phyloP scores from a whole-genome alignment of 2,113 vertebrate genomes.

The Labeo rohita region DNA sequence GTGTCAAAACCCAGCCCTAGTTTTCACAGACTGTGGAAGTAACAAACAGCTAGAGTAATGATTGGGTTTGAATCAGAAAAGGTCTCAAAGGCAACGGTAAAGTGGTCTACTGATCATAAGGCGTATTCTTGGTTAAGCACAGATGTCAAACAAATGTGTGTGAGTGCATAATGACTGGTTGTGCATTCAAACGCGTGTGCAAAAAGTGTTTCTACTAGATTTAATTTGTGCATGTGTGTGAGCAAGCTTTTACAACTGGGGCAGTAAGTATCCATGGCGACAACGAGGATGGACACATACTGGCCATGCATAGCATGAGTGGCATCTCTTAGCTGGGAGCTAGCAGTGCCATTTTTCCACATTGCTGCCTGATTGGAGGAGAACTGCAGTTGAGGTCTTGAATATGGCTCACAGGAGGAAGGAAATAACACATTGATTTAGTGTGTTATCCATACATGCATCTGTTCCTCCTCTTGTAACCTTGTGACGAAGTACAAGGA shows the following conservation, averaged over 20 bases:
- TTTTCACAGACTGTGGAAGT: background rate
- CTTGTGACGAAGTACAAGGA: slow-evolving; percentile 7
- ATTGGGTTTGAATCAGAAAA: slow-evolving; percentile 32
- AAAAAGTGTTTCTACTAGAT: background rate
- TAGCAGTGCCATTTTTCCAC: slow-evolving; percentile 7
- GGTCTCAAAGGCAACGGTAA: slow-evolving; percentile 32
- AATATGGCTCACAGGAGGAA: background rate
- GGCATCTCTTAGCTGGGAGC: slow-evolving; percentile 22
- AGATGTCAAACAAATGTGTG: slow-evolving; percentile 37
- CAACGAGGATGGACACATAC: slow-evolving; percentile 61
- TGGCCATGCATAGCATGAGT: slow-evolving; percentile 54
- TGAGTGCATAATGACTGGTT: background rate
- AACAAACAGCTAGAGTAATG: background rate
- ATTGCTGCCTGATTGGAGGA: slow-evolving; percentile 8
- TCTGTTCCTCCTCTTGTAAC: slow-evolving; percentile 5
- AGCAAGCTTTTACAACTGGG: slow-evolving; percentile 67
- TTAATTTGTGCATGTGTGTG: slow-evolving; percentile 25
- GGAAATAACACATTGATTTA: slow-evolving; percentile 5
- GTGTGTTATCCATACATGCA: background rate
- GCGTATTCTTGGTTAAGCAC: slow-evolving; percentile 4
- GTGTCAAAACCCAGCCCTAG: no score
- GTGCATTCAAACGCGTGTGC: slow-evolving; percentile 5
- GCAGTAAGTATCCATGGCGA: slow-evolving; percentile 70
- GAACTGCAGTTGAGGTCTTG: background rate
- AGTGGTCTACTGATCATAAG: slow-evolving; percentile 22